phyloP scores from a whole-genome alignment of 2,113 vertebrate species.

The Synodontis membranacea region DNA sequence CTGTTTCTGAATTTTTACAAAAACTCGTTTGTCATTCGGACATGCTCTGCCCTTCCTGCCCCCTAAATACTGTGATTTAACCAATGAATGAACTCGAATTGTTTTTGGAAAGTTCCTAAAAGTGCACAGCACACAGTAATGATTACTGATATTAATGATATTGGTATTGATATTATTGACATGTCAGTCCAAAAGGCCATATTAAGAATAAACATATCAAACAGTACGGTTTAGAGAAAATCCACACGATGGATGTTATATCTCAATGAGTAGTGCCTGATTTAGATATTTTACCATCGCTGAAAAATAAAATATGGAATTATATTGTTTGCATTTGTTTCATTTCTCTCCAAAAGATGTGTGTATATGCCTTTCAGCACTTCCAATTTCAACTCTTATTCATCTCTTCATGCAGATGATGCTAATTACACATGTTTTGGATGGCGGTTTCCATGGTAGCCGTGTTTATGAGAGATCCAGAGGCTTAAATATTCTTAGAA shows the following conservation, averaged over 20 bases:
- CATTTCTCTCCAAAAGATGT: neutral
- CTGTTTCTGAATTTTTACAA: neutral
- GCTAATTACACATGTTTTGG: conserved; percentile 33
- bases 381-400: neutral
- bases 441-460: conserved; percentile 53
- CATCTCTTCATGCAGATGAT: conserved; percentile 6
- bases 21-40: neutral
- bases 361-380: neutral
- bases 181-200: neutral
- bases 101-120: neutral
- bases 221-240: neutral
- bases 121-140: neutral
- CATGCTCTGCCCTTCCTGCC: neutral
- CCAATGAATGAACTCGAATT: neutral
- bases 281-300: conserved; percentile 59
- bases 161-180: neutral
- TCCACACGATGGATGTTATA: neutral
- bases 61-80: neutral
- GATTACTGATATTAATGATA: neutral
- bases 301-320: conserved; percentile 60
- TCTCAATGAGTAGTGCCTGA: conserved; percentile 68
- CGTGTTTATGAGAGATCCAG: conserved; percentile 24
- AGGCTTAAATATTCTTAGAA: conserved; percentile 44
- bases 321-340: conserved; percentile 46
- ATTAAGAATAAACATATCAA: conserved; percentile 31